Conservation (phyloP, 2,113 vertebrate genomes). For the Lagopus muta region DNA sequence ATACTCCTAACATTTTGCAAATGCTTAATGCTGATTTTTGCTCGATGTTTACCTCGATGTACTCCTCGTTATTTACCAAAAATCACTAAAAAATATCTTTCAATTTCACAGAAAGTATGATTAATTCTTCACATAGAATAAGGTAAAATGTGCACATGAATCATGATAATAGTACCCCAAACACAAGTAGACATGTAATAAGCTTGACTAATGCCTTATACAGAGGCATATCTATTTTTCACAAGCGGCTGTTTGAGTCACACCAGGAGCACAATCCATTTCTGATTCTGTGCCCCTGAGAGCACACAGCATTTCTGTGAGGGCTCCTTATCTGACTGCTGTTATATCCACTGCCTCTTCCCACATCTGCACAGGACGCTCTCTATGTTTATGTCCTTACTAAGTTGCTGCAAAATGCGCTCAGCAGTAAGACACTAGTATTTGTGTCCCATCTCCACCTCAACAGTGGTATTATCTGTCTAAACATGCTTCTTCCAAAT, state of each 20-base stretch:
- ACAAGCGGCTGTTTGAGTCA: background rate
- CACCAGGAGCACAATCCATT: background rate
- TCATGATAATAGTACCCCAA: background rate
- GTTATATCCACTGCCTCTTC: background rate
- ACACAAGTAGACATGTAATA: background rate
- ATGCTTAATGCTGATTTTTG: background rate
- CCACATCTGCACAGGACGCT: background rate
- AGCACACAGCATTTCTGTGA: background rate
- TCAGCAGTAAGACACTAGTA: background rate
- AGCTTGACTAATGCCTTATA: slow-evolving; percentile 1
- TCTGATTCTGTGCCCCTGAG: background rate
- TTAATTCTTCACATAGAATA: background rate
- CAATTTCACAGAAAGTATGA: background rate
- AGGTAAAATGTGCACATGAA: background rate
- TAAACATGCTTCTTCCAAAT: background rate
- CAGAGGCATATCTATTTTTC: background rate
- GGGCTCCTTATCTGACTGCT: background rate
- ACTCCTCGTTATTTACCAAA: background rate
- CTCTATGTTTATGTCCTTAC: background rate
- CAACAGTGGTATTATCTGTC: background rate
- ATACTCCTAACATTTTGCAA: background rate
- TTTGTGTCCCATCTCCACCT: background rate
- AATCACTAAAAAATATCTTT: background rate
- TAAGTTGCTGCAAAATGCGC: background rate
- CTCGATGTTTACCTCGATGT: background rate